Evolutionary conservation across 2,797 vertebrate species (phyloP).

Genomic region (Xenentodon cancila): DNA sequence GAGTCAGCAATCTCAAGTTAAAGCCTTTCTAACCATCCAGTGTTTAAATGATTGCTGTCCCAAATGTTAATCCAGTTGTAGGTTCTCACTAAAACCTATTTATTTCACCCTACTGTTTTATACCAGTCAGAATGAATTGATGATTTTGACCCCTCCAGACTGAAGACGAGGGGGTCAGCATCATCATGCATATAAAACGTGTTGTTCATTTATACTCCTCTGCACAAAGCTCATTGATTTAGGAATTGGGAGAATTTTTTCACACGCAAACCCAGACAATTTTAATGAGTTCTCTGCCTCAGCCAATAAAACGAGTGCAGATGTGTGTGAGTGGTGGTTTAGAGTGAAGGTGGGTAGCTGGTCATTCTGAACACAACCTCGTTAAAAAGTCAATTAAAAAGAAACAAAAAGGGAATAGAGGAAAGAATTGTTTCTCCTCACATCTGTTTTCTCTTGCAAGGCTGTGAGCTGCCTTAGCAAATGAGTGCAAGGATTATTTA

Average conservation of each 20-base stretch:
- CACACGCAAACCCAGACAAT: constrained; percentile 43
- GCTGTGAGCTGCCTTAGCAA: constrained; percentile 35
- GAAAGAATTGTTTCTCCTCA: constrained; percentile 45
- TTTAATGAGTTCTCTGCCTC: constrained; percentile 76
- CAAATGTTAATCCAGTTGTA: constrained; percentile 33
- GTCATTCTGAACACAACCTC: constrained; percentile 72
- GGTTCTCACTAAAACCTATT: constrained; percentile 25
- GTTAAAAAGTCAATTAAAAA: constrained; percentile 84
- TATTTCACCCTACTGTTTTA: constrained; percentile 43
- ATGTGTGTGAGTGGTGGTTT: constrained; percentile 37
- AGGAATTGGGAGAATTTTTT: constrained; percentile 51
- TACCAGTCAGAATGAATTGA: constrained; percentile 42
- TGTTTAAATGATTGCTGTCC: constrained; percentile 17
- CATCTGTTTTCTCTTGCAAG: constrained; percentile 55
- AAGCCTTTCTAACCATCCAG: constrained; percentile 3
- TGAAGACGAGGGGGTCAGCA: constrained; percentile 26
- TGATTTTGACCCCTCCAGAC: constrained; percentile 51
- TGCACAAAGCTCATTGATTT: constrained; percentile 60
- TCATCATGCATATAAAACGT: constrained; percentile 65
- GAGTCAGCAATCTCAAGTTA: not conserved
- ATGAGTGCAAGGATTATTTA: constrained; percentile 62
- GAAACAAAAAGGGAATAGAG: constrained; percentile 67
- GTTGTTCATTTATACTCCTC: constrained; percentile 60
- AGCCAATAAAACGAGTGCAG: constrained; percentile 44
- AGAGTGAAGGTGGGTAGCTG: constrained; percentile 56